Conservation (phyloP, 2,797 vertebrate genomes). For the Falco berigora region DNA sequence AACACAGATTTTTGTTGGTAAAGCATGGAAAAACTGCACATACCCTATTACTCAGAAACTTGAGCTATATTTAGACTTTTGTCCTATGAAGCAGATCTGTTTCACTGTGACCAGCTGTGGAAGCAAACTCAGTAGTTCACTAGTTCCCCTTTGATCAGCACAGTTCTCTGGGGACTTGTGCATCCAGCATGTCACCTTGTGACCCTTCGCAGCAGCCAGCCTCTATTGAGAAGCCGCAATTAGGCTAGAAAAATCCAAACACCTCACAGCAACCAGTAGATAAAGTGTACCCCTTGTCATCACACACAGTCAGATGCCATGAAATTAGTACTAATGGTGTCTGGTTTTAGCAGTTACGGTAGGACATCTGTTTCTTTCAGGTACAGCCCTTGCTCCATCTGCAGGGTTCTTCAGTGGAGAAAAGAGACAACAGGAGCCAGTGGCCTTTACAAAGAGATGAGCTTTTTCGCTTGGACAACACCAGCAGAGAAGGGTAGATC, state of each 20-base stretch:
- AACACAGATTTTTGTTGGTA: not conserved
- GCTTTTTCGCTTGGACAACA: not conserved
- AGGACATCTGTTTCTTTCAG: not conserved
- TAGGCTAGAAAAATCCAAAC: not conserved
- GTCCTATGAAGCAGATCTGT: not conserved
- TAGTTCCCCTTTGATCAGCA: not conserved
- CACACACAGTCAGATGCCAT: not conserved
- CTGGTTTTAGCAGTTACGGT: not conserved
- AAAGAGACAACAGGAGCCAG: not conserved
- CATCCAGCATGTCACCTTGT: not conserved
- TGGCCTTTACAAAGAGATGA: not conserved
- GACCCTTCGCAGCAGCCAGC: not conserved
- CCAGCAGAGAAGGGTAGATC: not conserved
- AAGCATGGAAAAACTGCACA: not conserved
- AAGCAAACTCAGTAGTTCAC: not conserved
- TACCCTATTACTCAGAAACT: not conserved
- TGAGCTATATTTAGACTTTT: not conserved
- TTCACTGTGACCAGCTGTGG: not conserved
- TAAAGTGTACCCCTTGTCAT: not conserved
- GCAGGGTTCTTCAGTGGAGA: not conserved
- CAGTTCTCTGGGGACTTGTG: not conserved
- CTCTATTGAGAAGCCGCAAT: not conserved
- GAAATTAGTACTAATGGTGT: not conserved
- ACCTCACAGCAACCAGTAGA: not conserved
- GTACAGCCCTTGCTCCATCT: not conserved